phyloP scores from a whole-genome alignment of 2,113 vertebrate species.

The Galeopterus variegatus region DNA sequence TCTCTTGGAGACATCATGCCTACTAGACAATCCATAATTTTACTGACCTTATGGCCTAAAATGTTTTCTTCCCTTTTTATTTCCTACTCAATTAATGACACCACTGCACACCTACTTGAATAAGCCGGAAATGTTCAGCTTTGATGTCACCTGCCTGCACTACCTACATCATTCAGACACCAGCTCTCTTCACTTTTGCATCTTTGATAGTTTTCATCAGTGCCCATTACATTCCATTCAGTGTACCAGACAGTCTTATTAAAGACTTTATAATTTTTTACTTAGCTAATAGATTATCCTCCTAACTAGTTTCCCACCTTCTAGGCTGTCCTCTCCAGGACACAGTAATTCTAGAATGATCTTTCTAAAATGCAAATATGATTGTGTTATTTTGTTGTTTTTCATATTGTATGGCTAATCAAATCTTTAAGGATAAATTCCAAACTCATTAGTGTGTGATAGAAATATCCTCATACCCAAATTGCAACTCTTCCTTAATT shows the following conservation, averaged over 20 bases:
- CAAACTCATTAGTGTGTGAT: not conserved
- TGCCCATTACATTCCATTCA: not conserved
- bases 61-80: not conserved
- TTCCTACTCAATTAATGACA: not conserved
- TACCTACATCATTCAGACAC: too few relatives aligned
- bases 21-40: not conserved
- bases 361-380: not conserved
- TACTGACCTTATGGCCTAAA: not conserved
- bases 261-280: not conserved
- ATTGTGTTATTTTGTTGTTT: not conserved
- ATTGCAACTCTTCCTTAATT: not conserved
- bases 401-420: not conserved
- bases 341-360: not conserved
- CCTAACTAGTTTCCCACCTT: not conserved
- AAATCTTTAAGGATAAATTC: not conserved
- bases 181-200: not conserved
- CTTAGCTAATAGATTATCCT: not conserved
- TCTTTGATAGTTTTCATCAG: not conserved
- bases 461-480: not conserved
- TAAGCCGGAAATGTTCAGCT: not conserved
- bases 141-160: not conserved
- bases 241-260: not conserved
- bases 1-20: not conserved
- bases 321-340: not conserved
- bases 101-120: not conserved